Evolutionary conservation across 2,797 vertebrate species (phyloP).

Genomic region (Mus caroli): DNA sequence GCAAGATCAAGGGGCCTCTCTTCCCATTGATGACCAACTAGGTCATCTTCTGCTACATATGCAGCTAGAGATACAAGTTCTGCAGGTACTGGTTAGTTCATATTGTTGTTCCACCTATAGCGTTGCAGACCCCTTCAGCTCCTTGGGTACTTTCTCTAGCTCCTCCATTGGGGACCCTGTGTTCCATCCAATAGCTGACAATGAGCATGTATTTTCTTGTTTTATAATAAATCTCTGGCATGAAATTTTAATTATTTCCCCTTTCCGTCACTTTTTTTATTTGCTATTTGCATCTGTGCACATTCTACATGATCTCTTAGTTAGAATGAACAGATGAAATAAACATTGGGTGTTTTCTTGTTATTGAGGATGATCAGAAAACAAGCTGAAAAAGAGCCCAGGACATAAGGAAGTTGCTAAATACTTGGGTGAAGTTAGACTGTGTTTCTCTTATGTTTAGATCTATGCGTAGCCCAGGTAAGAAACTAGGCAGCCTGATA

Average conservation of each 20-base stretch:
- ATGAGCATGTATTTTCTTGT: not conserved
- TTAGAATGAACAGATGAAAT: not conserved
- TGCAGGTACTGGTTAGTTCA: too few relatives aligned
- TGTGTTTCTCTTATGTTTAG: not conserved
- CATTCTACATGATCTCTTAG: not conserved
- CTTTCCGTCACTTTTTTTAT: not conserved
- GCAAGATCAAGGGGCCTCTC: too few relatives aligned
- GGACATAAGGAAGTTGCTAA: conserved; percentile 13
- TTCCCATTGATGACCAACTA: too few relatives aligned
- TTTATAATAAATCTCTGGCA: not conserved
- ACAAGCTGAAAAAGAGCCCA: not conserved
- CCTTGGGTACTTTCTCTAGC: too few relatives aligned
- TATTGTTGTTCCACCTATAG: too few relatives aligned
- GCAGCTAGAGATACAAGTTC: too few relatives aligned
- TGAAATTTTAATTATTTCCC: not conserved
- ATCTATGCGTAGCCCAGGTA: not conserved
- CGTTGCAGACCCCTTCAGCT: too few relatives aligned
- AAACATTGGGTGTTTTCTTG: not conserved
- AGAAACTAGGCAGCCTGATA: not conserved
- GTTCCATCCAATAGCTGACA: too few relatives aligned
- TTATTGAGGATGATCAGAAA: not conserved
- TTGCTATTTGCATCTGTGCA: not conserved
- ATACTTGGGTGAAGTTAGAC: not conserved
- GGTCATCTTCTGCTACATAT: too few relatives aligned
- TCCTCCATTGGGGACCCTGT: too few relatives aligned